Percentiles rank a stretch among this genome's conserved stretches.
phyloP scores from a whole-genome alignment of 1,140 invertebrate species.

The Camponotus pennsylvanicus region DNA sequence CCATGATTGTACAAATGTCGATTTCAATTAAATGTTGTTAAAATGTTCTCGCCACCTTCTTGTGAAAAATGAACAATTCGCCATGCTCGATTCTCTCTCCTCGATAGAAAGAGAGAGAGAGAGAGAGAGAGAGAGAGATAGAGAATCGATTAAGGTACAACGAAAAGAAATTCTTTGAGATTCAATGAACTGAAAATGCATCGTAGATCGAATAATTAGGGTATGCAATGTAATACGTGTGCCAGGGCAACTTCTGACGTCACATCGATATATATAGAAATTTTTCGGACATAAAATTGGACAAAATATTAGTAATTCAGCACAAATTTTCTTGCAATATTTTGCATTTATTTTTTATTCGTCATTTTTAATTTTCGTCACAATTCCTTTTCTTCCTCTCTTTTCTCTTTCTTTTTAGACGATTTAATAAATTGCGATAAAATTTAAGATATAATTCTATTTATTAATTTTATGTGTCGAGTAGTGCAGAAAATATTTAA shows the following conservation, averaged over 20 bases:
- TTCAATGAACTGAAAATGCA: conserved; percentile 56
- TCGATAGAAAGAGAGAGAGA: too few species aligned
- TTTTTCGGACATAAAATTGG: conserved; percentile 2
- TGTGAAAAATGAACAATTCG: background rate
- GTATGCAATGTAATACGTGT: conserved; percentile 37
- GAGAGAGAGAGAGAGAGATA: too few species aligned
- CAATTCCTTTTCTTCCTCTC: background rate
- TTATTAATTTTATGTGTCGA: too few species aligned
- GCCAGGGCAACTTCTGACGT: conserved; percentile 25
- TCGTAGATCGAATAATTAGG: conserved; percentile 57
- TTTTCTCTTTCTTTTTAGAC: too few species aligned
- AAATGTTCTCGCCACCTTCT: background rate
- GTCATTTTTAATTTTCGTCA: conserved; percentile 8
- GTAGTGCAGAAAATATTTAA: too few species aligned
- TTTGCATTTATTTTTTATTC: background rate
- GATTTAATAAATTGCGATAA: too few species aligned
- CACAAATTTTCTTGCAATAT: background rate
- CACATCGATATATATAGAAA: conserved; percentile 34
- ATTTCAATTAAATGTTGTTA: background rate
- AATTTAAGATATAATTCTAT: too few species aligned
- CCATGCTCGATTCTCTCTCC: background rate
- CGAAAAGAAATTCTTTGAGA: conserved; percentile 58
- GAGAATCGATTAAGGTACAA: background rate
- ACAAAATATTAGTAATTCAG: background rate
- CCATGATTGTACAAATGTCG: background rate